Percentiles rank a stretch among this genome's conserved stretches.
phyloP scores from a whole-genome alignment of 2,888 invertebrate genomes.

The Dynastes tityus region DNA sequence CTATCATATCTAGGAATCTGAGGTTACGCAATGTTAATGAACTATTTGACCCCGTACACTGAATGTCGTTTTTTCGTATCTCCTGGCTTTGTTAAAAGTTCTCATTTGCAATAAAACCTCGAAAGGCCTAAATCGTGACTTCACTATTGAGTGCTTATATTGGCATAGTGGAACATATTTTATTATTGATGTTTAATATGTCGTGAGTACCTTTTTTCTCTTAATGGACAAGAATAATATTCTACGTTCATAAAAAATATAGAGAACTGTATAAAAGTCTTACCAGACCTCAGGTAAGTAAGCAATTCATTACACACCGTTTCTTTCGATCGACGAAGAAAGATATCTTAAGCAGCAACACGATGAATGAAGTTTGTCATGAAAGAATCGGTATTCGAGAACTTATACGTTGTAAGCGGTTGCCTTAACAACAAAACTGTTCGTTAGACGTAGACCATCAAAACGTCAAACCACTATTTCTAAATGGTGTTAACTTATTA shows the following conservation, averaged over 20 bases:
- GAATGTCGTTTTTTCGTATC: conserved; percentile 42
- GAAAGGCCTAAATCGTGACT: conserved; percentile 53
- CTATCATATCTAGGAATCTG: conserved; percentile 34
- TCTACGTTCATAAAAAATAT: conserved; percentile 22
- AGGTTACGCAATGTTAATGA: conserved; percentile 46
- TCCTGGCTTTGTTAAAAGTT: conserved; percentile 45
- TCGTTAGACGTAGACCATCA: neutral
- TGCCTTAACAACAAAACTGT: neutral
- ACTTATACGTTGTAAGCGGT: neutral
- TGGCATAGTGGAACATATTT: conserved; percentile 35
- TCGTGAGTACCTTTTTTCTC: conserved; percentile 17
- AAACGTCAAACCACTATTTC: conserved; percentile 1
- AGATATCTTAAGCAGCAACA: neutral
- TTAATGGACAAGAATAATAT: conserved; percentile 23
- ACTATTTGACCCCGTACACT: conserved; percentile 42
- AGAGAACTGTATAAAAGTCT: conserved; percentile 13
- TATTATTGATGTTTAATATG: conserved; percentile 30
- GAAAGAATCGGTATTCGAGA: neutral
- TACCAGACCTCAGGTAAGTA: neutral
- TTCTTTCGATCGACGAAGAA: neutral
- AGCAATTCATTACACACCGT: conserved; percentile 3
- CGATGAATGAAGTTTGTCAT: neutral
- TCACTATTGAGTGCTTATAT: conserved; percentile 44
- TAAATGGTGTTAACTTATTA: neutral
- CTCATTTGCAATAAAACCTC: conserved; percentile 47